Evolutionary conservation across 2,113 vertebrate species (phyloP).

Genomic region (Oryzias javanicus): DNA sequence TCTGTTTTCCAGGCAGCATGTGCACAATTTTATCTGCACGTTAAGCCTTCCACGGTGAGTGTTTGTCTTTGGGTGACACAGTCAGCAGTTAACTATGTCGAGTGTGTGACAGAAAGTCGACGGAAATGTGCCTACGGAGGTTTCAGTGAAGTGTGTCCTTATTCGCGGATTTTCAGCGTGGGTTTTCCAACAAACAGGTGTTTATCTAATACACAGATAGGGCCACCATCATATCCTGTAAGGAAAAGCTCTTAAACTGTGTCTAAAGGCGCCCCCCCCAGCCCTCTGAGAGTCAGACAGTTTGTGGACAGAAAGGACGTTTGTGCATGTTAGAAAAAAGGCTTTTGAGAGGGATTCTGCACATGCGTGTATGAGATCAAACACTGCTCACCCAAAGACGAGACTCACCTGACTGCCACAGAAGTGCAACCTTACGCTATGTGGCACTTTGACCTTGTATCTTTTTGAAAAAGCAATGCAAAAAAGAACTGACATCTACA

Average conservation of each 20-base stretch:
- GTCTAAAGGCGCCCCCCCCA: neutral
- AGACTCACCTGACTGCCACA: conserved; percentile 51
- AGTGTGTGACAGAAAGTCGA: conserved; percentile 54
- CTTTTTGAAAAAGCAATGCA: conserved; percentile 68
- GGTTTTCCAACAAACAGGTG: neutral
- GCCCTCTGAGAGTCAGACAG: conserved; percentile 46
- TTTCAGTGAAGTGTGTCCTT: conserved; percentile 49
- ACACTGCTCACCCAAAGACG: conserved; percentile 54
- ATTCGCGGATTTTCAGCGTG: conserved; percentile 27
- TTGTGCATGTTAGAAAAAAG: conserved; percentile 60
- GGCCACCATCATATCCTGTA: neutral
- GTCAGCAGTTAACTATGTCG: conserved; percentile 55
- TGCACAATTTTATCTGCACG: conserved; percentile 42
- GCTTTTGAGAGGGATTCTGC: conserved; percentile 62
- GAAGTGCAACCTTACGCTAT: conserved; percentile 39
- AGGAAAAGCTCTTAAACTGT: conserved; percentile 9
- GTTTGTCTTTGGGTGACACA: conserved; percentile 59
- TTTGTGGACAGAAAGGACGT: conserved; percentile 48
- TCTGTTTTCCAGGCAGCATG: conserved; percentile 23
- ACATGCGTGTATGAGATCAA: conserved; percentile 21
- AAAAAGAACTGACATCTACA: conserved; percentile 44
- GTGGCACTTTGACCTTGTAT: conserved; percentile 41
- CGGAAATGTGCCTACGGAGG: conserved; percentile 66
- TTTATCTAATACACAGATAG: neutral
- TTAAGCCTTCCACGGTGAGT: conserved; percentile 25